Percentiles rank a stretch among this genome's conserved stretches.
These are phyloP conservation scores for Hippocampus zosterae DNA, from an alignment of 2,113 vertebrate genomes.

Conservation along the genomic window DNA sequence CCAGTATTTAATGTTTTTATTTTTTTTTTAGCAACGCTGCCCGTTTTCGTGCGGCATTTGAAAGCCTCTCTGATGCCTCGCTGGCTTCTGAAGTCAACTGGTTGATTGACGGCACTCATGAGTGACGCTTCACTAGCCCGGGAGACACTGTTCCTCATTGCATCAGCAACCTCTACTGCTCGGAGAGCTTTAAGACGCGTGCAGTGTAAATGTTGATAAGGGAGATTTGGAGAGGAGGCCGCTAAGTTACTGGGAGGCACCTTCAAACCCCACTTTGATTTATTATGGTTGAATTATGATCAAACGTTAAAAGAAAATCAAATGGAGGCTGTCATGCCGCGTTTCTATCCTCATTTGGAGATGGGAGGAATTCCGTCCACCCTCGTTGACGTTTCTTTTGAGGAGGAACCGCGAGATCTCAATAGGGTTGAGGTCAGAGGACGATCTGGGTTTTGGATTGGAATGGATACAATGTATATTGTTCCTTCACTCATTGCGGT, in stretches of 20 bases:
- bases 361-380: not conserved
- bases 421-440: not conserved
- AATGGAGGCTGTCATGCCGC: not conserved
- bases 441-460: no score
- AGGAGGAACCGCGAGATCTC: not conserved
- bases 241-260: not conserved
- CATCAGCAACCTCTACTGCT: constrained; percentile 43
- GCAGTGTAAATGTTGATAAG: constrained; percentile 47
- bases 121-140: constrained; percentile 34
- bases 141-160: constrained; percentile 31
- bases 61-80: constrained; percentile 30
- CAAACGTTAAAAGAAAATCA: not conserved
- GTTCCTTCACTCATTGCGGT: no score
- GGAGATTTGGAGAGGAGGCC: constrained; percentile 10
- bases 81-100: constrained; percentile 18
- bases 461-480: no score
- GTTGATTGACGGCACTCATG: constrained; percentile 43
- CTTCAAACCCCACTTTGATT: not conserved
- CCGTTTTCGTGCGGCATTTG: constrained; percentile 17
- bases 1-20: constrained; percentile 10
- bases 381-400: no score
- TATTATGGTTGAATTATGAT: not conserved
- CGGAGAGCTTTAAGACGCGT: constrained; percentile 41
- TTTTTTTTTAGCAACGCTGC: constrained; percentile 14
- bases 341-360: not conserved